These are phyloP conservation scores for Spodoptera littoralis DNA, from an alignment of 2,888 invertebrate species.

Conservation along the genomic window DNA sequence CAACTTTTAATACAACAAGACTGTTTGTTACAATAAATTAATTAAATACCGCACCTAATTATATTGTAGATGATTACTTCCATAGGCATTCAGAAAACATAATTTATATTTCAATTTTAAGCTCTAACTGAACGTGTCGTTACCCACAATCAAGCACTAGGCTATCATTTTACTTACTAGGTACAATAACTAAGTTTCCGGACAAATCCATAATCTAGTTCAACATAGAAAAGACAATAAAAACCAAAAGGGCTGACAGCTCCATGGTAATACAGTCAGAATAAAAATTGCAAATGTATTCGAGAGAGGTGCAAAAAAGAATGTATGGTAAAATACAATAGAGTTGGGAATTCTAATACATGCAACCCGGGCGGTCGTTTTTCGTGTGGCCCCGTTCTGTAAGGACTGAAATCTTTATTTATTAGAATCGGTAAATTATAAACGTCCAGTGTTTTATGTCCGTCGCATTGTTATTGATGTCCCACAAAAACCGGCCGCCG, in stretches of 20 bases:
- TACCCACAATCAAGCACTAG: too few species aligned
- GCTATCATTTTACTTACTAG: too few species aligned
- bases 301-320: slow-evolving; percentile 85
- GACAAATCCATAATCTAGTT: slow-evolving; percentile 4
- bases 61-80: too few species aligned
- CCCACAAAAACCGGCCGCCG: slow-evolving; percentile 65
- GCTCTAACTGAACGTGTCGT: too few species aligned
- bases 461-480: slow-evolving; percentile 74
- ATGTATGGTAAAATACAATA: slow-evolving; percentile 86
- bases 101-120: too few species aligned
- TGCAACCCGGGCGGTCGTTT: slow-evolving; percentile 87
- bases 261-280: slow-evolving; percentile 50
- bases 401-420: slow-evolving; percentile 87
- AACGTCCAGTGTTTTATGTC: slow-evolving; percentile 79
- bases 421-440: slow-evolving; percentile 87
- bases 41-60: too few species aligned
- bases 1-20: too few species aligned
- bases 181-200: too few species aligned
- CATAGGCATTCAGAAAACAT: too few species aligned
- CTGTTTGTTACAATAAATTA: too few species aligned
- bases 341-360: slow-evolving; percentile 82
- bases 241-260: slow-evolving; percentile 39
- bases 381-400: slow-evolving; percentile 74
- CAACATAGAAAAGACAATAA: slow-evolving; percentile 43
- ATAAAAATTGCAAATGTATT: slow-evolving; percentile 83